A percentile compares a stretch with the other conserved stretches of the same genome.
Conservation (phyloP, 30 jellyfish, hydroid and myxozoan genomes). For the Clytia hemisphaerica region DNA sequence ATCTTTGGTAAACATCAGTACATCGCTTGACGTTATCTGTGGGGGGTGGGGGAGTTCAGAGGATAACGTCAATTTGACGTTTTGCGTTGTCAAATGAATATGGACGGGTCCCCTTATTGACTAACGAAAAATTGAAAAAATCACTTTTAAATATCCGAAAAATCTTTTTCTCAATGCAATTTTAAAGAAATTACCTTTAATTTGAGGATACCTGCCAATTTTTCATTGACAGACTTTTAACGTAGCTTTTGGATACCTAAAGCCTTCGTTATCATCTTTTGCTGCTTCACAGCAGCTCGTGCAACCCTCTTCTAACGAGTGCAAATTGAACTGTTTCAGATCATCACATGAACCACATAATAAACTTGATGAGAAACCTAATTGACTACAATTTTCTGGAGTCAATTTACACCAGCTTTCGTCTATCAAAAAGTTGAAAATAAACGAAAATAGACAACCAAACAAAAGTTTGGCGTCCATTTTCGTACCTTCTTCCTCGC, state of each 20-base stretch:
- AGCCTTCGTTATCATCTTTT: slow-evolving; percentile 72
- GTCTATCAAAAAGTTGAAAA: slow-evolving; percentile 7
- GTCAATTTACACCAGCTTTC: slow-evolving; percentile 41
- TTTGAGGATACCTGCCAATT: slow-evolving; percentile 91
- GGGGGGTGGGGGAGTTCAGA: too few species aligned
- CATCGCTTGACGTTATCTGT: too few species aligned
- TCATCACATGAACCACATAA: slow-evolving; percentile 85
- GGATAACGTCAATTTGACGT: too few species aligned
- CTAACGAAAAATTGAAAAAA: too few species aligned
- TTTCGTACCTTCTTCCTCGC: too few species aligned
- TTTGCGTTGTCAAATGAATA: too few species aligned
- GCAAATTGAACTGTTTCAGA: slow-evolving; percentile 68
- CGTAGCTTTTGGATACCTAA: slow-evolving; percentile 74
- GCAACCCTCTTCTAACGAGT: slow-evolving; percentile 49
- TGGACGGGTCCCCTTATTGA: too few species aligned
- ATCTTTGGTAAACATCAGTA: too few species aligned
- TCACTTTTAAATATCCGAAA: too few species aligned
- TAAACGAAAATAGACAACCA: slow-evolving; percentile 21
- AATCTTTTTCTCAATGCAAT: too few species aligned
- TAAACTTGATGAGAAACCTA: slow-evolving; percentile 73
- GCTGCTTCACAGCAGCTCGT: slow-evolving; percentile 76
- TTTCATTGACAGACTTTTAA: slow-evolving; percentile 90
- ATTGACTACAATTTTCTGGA: slow-evolving; percentile 64
- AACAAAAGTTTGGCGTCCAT: slow-evolving; percentile 17
- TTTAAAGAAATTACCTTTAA: slow-evolving; percentile 83